Conservation (phyloP, 2,797 vertebrate species). For the Enteromius treurensis region DNA sequence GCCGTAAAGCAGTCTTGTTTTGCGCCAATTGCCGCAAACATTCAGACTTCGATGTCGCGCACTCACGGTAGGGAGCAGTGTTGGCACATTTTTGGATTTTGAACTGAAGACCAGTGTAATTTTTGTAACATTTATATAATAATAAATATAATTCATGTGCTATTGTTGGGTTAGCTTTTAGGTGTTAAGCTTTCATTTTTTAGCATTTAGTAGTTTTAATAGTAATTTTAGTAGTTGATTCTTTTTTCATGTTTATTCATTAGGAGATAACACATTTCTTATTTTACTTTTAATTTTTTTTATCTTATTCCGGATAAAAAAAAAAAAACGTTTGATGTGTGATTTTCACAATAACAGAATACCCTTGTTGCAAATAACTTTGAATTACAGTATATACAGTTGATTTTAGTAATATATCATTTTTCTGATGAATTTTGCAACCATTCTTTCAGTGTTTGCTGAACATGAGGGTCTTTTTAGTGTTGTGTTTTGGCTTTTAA, state of each 20-base stretch:
- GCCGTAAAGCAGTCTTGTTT: constrained; percentile 37
- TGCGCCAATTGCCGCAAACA: not conserved
- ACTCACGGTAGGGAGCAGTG: not conserved
- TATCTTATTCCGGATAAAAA: too few relatives aligned
- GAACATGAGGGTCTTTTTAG: not conserved
- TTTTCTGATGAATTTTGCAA: not conserved
- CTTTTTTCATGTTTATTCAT: not conserved
- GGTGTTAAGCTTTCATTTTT: not conserved
- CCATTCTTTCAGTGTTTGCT: not conserved
- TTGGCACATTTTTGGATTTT: not conserved
- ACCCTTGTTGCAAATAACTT: not conserved
- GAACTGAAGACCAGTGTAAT: not conserved
- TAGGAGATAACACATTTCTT: not conserved
- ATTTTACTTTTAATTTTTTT: not conserved
- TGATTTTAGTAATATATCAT: not conserved
- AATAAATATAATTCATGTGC: constrained; percentile 24
- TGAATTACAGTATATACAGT: not conserved
- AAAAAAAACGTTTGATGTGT: not conserved
- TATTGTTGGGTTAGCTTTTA: not conserved
- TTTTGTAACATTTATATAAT: constrained; percentile 67
- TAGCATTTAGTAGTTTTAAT: too few relatives aligned
- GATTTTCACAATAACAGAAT: not conserved
- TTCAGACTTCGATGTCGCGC: not conserved
- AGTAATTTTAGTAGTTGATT: too few relatives aligned
- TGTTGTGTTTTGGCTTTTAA: not conserved